Base-by-base conservation (phyloP, 2,113 vertebrate genomes). In the Xiphorhynchus elegans region DNA sequence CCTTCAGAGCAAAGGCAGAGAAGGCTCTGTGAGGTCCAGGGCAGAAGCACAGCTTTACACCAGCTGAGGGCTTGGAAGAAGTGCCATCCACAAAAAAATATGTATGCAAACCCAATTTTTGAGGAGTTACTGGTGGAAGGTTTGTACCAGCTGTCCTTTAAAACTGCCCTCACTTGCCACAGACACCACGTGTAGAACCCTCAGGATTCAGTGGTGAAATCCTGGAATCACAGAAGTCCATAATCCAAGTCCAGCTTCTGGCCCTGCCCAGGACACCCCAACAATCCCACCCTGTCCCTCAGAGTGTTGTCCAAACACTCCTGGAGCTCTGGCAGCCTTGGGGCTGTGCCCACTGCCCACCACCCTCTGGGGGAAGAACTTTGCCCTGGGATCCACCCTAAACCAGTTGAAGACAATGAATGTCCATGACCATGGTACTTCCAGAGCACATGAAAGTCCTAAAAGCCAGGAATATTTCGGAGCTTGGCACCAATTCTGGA, bases 251-350 rank as follows among this genome's bases (percentile, higher is more conserved):
- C 40, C 39, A 40, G 15, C 3, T 6, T 33, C 69, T 12, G 39
- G 29, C 19, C 39, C 53, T 82, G 24, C 62, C 39, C 52, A 46
- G 60, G 60, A 29, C 26, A n/a, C 5, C 5, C 24, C 53, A 83
- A 25, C 16, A 68, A 31, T 60, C 24, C 46, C 37, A 37, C 6
- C 10, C 33, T 52, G 28, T 64, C 39, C 13, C 63, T 42, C 24
- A 39, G 62, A 64, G 62, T 3, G 3, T 44, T 33, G 20, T 47
- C 46, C 78, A 47, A 55, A 21, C 0, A 0, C 55, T 26, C 55
- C 53, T 62, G 69, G 24, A 68, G 46, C 78, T 75, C 15, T 17
- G 69, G 68, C 69, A 89, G 46, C n/a, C 62, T 46, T 1, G 0
- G 69, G 53, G n/a, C 23, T 0, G 0, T n/a, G 69, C 5, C 78